A percentile compares a stretch with the other conserved stretches of the same genome.
phyloP scores from a whole-genome alignment of 2,797 vertebrate genomes.

The Lepilemur septentrionalis region DNA sequence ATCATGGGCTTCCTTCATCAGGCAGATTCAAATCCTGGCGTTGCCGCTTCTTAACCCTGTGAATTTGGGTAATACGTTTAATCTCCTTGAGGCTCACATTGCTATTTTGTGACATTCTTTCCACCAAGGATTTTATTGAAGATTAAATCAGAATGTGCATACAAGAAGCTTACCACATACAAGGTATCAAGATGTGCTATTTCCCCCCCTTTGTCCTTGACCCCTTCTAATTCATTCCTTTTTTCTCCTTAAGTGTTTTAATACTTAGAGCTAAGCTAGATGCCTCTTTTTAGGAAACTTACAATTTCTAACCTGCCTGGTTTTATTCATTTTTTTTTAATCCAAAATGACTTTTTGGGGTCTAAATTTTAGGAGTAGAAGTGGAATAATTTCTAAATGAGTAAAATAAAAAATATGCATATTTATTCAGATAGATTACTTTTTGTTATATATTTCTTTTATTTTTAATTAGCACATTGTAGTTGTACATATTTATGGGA shows the following conservation, averaged over 20 bases:
- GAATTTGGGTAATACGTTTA: neutral
- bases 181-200: neutral
- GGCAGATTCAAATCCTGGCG: neutral
- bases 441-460: neutral
- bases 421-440: neutral
- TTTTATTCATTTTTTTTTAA: neutral
- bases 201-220: neutral
- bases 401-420: neutral
- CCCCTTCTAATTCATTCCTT: neutral
- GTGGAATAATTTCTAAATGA: neutral
- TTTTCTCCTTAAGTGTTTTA: neutral
- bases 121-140: neutral
- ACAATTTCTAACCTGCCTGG: neutral
- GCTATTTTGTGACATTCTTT: neutral
- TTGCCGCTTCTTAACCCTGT: neutral
- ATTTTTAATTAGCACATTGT: neutral
- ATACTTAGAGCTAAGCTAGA: neutral
- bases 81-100: neutral
- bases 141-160: neutral
- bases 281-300: neutral
- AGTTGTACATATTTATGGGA: neutral
- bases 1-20: neutral
- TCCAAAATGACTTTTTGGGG: neutral
- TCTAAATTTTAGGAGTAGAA: neutral
- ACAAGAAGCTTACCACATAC: neutral